Conservation (phyloP, 2,888 invertebrate species). For the Oligia fasciuncula region DNA sequence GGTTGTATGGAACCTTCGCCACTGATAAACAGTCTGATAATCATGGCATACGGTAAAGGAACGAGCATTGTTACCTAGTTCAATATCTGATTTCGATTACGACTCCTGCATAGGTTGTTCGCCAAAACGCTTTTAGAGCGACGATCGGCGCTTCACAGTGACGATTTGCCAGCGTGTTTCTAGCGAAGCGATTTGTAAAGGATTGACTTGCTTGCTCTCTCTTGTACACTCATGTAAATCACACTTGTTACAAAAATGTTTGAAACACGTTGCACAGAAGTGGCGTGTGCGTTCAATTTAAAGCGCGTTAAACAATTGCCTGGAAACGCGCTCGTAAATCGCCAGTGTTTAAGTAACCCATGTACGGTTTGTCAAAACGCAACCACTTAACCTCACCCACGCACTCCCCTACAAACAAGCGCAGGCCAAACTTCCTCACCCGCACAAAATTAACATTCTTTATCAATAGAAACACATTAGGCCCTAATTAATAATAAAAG, state of each 20-base stretch:
- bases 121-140: background rate
- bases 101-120: background rate
- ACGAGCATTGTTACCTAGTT: background rate
- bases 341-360: background rate
- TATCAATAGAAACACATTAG: slow-evolving; percentile 42
- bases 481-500: slow-evolving; percentile 39
- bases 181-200: background rate
- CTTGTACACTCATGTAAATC: background rate
- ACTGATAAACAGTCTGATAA: background rate
- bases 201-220: background rate
- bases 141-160: background rate
- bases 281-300: too few species aligned
- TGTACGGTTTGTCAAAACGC: background rate
- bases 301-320: background rate
- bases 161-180: background rate
- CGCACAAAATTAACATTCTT: slow-evolving; percentile 20
- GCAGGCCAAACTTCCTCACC: background rate
- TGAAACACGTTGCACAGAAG: background rate
- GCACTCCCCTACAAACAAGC: background rate
- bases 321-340: background rate
- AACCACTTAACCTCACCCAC: background rate
- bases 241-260: background rate
- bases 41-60: background rate
- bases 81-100: background rate
- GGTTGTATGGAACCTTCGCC: too few species aligned